phyloP scores from a whole-genome alignment of 2,797 vertebrate species.

The Neopelma chrysocephalum region DNA sequence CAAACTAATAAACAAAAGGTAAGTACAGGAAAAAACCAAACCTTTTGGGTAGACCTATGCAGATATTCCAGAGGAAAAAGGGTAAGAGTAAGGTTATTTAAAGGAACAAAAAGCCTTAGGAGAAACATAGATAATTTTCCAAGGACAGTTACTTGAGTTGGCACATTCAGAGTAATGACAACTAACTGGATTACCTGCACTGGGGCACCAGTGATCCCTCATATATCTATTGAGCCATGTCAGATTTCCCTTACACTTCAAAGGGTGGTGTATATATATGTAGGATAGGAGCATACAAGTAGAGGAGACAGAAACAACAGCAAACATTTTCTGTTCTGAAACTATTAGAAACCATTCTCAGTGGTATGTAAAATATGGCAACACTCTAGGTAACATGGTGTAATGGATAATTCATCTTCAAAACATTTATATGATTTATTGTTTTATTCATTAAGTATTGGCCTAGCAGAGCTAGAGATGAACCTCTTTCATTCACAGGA shows the following conservation, averaged over 20 bases:
- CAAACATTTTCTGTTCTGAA: neutral
- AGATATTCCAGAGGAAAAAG: neutral
- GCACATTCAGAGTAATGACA: neutral
- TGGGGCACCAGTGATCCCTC: neutral
- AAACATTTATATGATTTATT: neutral
- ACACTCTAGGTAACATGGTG: neutral
- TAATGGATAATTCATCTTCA: neutral
- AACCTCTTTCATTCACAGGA: neutral
- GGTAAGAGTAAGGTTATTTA: neutral
- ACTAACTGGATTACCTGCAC: neutral
- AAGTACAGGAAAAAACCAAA: neutral
- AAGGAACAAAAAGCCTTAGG: neutral
- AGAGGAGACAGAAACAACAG: neutral
- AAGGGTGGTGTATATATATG: neutral
- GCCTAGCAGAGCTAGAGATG: neutral
- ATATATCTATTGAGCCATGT: neutral
- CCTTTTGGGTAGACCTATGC: neutral
- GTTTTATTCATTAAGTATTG: neutral
- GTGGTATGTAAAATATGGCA: neutral
- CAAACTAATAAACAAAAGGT: neutral
- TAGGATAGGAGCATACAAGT: neutral
- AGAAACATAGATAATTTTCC: neutral
- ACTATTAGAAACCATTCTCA: neutral
- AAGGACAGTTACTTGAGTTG: neutral
- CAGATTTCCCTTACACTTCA: neutral